Conservation (phyloP, 2,888 invertebrate genomes). For the Cyaniris semiargus region DNA sequence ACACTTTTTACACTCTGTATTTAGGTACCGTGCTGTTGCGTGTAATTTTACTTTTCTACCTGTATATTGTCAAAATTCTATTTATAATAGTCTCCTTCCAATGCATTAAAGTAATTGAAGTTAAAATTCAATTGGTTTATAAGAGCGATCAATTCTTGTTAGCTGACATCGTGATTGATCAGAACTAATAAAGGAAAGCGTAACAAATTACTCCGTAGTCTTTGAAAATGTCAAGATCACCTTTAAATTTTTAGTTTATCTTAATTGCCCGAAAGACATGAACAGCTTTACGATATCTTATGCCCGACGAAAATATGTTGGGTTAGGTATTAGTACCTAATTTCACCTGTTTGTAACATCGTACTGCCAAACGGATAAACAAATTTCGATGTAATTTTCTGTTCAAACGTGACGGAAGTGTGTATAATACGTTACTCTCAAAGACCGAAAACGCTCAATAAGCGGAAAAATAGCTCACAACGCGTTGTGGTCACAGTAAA, state of each 20-base stretch:
- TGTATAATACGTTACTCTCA: no score
- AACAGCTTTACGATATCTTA: neutral
- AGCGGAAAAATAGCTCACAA: no score
- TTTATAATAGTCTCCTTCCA: neutral
- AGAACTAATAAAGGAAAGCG: slow-evolving; percentile 14
- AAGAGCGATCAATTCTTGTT: slow-evolving; percentile 11
- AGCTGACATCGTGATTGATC: slow-evolving; percentile 21
- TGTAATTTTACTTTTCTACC: neutral
- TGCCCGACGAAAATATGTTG: no score
- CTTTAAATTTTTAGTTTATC: neutral
- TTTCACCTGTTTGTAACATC: no score
- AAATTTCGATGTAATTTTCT: no score
- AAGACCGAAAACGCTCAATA: no score
- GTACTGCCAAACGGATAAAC: no score
- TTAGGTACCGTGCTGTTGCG: no score
- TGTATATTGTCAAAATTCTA: neutral
- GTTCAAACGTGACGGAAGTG: no score
- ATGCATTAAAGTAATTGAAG: neutral
- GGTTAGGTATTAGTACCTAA: neutral
- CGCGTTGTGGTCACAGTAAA: no score
- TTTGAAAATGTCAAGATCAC: neutral
- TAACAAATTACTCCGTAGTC: neutral
- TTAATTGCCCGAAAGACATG: no score
- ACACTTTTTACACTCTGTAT: no score
- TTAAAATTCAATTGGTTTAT: slow-evolving; percentile 5